These are phyloP conservation scores for Hylia prasina DNA, from an alignment of 2,113 vertebrate genomes.

Conservation along the genomic window DNA sequence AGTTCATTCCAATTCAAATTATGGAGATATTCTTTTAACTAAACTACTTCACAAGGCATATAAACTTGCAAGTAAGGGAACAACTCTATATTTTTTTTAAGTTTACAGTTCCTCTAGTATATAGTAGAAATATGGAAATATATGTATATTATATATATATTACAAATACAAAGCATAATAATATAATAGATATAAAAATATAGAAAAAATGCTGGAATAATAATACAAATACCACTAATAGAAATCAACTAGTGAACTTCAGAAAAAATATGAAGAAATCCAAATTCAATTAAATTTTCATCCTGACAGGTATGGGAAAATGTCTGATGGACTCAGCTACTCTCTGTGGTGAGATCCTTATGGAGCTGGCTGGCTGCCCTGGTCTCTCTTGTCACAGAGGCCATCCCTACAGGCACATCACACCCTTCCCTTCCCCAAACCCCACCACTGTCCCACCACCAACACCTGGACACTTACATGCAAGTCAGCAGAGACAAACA, in stretches of 20 bases:
- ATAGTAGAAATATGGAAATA: neutral
- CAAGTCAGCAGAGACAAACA: neutral
- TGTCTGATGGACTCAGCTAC: neutral
- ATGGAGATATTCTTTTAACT: neutral
- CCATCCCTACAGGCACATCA: neutral
- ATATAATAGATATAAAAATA: neutral
- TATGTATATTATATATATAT: no score
- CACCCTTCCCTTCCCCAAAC: fast-evolving
- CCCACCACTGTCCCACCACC: fast-evolving
- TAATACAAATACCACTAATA: neutral
- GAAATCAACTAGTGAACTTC: neutral
- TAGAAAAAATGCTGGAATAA: neutral
- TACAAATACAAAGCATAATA: neutral
- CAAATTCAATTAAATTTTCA: neutral
- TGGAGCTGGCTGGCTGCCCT: neutral
- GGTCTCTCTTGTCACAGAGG: neutral
- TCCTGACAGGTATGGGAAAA: neutral
- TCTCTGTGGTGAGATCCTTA: neutral
- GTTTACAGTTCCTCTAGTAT: neutral
- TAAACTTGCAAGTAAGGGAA: neutral
- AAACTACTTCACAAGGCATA: neutral
- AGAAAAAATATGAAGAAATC: neutral
- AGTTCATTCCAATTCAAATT: neutral
- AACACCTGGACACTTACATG: neutral
- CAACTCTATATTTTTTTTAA: neutral